Conservation (phyloP, 2,113 vertebrate species). For the Calyptommatus sinebrachiatus region DNA sequence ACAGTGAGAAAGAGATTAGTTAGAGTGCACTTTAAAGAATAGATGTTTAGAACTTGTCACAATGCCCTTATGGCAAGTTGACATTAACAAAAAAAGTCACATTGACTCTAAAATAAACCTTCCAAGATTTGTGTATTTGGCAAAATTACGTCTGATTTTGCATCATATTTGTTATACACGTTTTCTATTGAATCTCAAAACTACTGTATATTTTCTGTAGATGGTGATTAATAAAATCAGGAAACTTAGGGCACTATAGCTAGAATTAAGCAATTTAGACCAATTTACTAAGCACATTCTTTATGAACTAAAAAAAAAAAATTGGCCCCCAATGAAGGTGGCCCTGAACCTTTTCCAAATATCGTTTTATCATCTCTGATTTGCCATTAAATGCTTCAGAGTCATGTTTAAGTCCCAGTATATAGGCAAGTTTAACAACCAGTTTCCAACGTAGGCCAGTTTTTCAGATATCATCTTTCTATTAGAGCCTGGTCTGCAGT, state of each 20-base stretch:
- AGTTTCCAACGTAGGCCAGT: neutral
- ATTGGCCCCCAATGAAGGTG: neutral
- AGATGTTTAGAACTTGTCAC: neutral
- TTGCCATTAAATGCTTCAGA: neutral
- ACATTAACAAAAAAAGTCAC: conserved; percentile 27
- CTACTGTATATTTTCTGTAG: neutral
- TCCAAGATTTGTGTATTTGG: neutral
- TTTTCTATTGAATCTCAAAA: neutral
- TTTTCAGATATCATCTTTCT: neutral
- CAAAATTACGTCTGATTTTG: neutral
- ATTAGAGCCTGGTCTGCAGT: neutral
- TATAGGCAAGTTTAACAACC: neutral
- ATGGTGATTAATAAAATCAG: neutral
- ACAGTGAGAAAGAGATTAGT: neutral
- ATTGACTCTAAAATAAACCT: neutral
- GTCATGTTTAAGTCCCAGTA: neutral
- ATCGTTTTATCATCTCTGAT: neutral
- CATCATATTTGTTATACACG: neutral
- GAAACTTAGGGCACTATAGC: accelerated
- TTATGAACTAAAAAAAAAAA: neutral
- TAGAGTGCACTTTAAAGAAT: conserved; percentile 18
- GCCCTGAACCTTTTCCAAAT: neutral
- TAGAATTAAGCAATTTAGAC: conserved; percentile 15
- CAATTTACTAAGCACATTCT: conserved; percentile 1
- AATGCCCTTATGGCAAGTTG: conserved; percentile 4